A percentile compares a stretch with the other conserved stretches of the same genome.
phyloP scores from a whole-genome alignment of 2,113 vertebrate genomes.

The Oryzias woworae region DNA sequence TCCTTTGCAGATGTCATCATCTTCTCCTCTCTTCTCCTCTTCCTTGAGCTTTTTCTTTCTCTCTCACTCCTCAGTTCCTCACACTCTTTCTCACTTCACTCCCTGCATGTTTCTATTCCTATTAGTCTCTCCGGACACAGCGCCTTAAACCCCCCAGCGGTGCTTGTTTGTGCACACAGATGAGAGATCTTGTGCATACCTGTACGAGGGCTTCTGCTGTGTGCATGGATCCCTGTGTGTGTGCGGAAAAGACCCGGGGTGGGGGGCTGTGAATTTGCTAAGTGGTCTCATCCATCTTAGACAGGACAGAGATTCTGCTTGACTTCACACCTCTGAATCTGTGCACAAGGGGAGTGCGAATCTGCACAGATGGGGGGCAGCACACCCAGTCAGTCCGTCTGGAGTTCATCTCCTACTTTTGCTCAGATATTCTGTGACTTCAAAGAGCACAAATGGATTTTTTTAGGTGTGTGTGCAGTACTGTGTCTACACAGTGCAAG shows the following conservation, averaged over 20 bases:
- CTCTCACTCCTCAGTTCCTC: constrained; percentile 19
- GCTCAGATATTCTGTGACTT: constrained; percentile 47
- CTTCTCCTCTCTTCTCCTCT: constrained; percentile 15
- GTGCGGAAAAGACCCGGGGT: constrained; percentile 34
- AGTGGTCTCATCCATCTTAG: constrained; percentile 59
- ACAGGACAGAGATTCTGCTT: constrained; percentile 54
- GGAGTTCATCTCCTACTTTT: constrained; percentile 10
- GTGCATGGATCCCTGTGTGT: constrained; percentile 18
- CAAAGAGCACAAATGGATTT: constrained; percentile 49
- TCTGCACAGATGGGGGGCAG: constrained; percentile 23
- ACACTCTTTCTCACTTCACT: constrained; percentile 19
- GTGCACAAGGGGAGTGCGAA: constrained; percentile 43
- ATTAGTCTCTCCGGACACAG: constrained; percentile 40
- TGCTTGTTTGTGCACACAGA: constrained; percentile 31
- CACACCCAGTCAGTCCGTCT: constrained; percentile 7
- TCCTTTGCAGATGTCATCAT: constrained; percentile 8
- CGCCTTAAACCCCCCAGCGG: constrained; percentile 34
- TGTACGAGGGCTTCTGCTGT: constrained; percentile 26
- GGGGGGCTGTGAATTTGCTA: constrained; percentile 58
- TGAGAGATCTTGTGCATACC: constrained; percentile 22
- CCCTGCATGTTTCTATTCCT: constrained; percentile 35
- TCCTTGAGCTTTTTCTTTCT: constrained; percentile 8
- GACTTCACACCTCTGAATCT: constrained; percentile 48
- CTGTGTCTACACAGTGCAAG: constrained; percentile 15
- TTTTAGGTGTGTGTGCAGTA: constrained; percentile 18